Base-by-base conservation (phyloP, 2,113 vertebrate genomes). In the Bungarus multicinctus region DNA sequence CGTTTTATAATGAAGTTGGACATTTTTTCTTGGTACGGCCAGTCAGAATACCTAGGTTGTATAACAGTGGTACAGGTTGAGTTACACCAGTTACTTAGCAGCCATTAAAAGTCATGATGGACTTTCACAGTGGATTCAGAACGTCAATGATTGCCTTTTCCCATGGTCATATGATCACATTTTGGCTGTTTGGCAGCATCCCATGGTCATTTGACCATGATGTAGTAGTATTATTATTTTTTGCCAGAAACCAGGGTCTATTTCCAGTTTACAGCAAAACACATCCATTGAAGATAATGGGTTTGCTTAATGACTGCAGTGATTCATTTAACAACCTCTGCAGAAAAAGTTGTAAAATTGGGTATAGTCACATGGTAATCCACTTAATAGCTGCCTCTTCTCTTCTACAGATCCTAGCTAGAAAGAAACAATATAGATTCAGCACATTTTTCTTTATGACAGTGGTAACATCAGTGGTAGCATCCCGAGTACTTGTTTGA, bases 401-500 rank as follows among this genome's bases (percentile, higher is more conserved):
- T 53, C 2, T 18, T 22, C 23, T 91, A 9, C 64, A 25, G 52
- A 90, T 23, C 1, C 18, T 90, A 85, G 91, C 30, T 27, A 50
- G 87, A 95, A 95, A 4, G 5, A 58, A 96, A 94, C 45, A 25
- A 94, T 53, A 90, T 53, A 22, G 45, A 64, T 94, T n/a, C 39
- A 94, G 85, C 0, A 60, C 27, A 57, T 5, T 90, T 88, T 12
- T 91, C n/a, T 94, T 95, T 95, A 94, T 95, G 93, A 87, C 57
- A 93, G 39, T 0, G 0, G 23, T 64, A 95, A 92, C 34, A 93
- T 95, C 95, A 50, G 47, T 50, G 47, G 47, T 50, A 50, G 47
- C 47, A 94, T 12, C 64, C 91, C 55, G 57, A 95, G 93, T 47
- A 47, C 5, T 47, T 47, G 45, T 47, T 47, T 47, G 45, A 47